phyloP scores from a whole-genome alignment of 2,888 invertebrate genomes.

The Pteria penguin region DNA sequence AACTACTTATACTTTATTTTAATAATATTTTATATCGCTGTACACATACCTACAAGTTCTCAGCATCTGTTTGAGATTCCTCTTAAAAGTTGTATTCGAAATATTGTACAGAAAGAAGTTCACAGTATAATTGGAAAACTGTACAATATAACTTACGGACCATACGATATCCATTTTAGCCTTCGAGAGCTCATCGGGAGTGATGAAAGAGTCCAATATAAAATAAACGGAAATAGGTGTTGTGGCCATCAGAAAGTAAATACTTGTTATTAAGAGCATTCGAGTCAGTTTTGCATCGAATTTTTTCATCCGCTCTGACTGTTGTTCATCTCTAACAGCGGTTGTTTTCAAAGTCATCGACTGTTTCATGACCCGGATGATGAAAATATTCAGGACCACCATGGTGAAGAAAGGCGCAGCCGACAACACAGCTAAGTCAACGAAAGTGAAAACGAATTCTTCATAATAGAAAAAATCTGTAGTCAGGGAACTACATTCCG shows the following conservation, averaged over 20 bases:
- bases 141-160: conserved; percentile 26
- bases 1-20: no score
- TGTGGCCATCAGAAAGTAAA: conserved; percentile 23
- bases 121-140: conserved; percentile 34
- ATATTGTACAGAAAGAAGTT: conserved; percentile 35
- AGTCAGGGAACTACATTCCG: conserved; percentile 44
- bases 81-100: conserved; percentile 26
- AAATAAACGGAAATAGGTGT: conserved; percentile 13
- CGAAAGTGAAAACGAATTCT: conserved; percentile 53
- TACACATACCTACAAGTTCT: no score
- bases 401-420: conserved; percentile 49
- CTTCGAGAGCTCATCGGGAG: neutral
- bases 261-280: conserved; percentile 25
- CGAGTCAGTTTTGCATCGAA: conserved; percentile 12
- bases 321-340: neutral
- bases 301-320: neutral
- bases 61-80: no score
- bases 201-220: conserved; percentile 10
- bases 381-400: conserved; percentile 52
- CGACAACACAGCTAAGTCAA: conserved; percentile 50
- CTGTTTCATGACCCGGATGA: neutral
- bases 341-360: neutral
- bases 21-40: no score
- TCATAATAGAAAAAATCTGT: conserved; percentile 45
- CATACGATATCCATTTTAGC: conserved; percentile 19